Conservation (phyloP, 2,797 vertebrate genomes). For the Sarcoramphus papa region DNA sequence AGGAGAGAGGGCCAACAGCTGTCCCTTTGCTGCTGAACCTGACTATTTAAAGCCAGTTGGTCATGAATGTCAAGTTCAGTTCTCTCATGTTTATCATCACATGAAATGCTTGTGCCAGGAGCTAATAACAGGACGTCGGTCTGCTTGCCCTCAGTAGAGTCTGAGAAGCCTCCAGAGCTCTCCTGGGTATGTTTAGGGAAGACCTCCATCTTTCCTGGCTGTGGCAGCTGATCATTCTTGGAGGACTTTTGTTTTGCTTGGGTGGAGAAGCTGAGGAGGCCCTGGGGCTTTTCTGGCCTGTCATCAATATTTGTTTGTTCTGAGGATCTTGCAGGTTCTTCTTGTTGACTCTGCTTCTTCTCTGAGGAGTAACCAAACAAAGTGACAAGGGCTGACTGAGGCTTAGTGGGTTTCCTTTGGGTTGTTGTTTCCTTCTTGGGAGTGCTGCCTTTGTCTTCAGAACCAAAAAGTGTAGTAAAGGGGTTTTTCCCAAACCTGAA, state of each 20-base stretch:
- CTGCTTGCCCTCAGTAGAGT: not conserved
- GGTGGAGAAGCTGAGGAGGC: not conserved
- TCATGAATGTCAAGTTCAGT: not conserved
- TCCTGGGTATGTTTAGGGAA: not conserved
- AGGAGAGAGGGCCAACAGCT: not conserved
- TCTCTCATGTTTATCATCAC: rapidly evolving
- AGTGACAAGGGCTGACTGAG: slow-evolving; percentile 27
- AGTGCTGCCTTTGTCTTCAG: not conserved
- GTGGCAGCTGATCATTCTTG: not conserved
- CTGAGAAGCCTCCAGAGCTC: not conserved
- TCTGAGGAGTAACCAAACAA: slow-evolving; percentile 37
- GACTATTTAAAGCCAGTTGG: not conserved
- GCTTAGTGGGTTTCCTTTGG: not conserved
- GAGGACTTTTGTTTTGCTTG: not conserved
- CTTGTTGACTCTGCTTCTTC: not conserved
- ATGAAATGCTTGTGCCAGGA: not conserved
- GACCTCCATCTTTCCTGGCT: not conserved
- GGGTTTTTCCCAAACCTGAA: not conserved
- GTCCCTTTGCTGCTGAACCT: not conserved
- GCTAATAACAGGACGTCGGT: not conserved
- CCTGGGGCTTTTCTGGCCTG: not conserved
- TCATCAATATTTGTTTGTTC: not conserved
- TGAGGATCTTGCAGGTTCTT: not conserved
- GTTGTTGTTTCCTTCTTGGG: not conserved
- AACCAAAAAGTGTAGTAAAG: not conserved